Base-by-base conservation (phyloP, 2,797 vertebrate genomes). In the Heliangelus exortis region DNA sequence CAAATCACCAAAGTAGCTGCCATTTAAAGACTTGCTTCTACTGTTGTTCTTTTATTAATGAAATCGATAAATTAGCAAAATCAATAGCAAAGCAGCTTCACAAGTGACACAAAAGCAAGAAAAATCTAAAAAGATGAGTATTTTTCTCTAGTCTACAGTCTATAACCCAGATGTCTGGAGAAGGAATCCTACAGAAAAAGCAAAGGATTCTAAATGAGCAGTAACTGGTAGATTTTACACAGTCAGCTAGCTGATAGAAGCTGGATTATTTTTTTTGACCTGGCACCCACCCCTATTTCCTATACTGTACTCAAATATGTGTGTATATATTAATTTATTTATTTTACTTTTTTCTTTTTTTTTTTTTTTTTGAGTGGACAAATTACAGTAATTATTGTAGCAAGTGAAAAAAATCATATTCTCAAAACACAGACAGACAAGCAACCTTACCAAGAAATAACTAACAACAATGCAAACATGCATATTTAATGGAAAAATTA, bases 351-450 rank as follows among this genome's bases (percentile, higher is more conserved):
- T 79, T 61, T n/a, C n/a, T n/a, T 34, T 29, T 79, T 13, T 73
- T 86, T 86, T 86, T 61, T 15, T 73, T 86, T 86, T 86, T 74
- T 48, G 16, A 78, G 14, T 4, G 28, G 23, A 51, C 7, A 16
- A 87, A 85, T 26, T 21, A 62, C 28, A 47, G 23, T 16, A 63
- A 21, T 14, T 3, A 34, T 4, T 31, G 4, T 8, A 77, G 9
- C 51, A 57, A 58, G 0, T 23, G 14, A 6, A 45, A 2, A 7
- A 92, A 88, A n/a, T n/a, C 0, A 3, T 41, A 57, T 33, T 71
- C 39, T 57, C 21, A 67, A 85, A 71, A 11, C 58, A 34, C 20
- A 75, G 19, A 43, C 1, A 71, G 12, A 84, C 87, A 72, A 75
- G 7, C 20, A 58, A 19, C 12, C 50, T 67, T 15, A 65, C 6